These are phyloP conservation scores for Sylvia borin DNA, from an alignment of 2,797 vertebrate genomes.

Conservation along the genomic window DNA sequence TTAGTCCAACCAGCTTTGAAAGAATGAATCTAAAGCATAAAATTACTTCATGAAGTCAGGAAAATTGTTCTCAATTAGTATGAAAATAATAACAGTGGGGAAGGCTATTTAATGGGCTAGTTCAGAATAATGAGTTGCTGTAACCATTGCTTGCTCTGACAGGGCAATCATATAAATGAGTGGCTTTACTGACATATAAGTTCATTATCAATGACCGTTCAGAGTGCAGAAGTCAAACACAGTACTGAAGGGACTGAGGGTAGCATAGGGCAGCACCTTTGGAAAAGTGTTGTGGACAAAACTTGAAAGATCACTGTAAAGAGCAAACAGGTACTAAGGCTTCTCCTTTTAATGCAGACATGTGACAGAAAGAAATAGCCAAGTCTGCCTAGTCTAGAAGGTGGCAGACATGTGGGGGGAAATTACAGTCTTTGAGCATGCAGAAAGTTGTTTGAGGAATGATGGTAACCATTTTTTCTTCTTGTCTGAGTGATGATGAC, in stretches of 20 bases:
- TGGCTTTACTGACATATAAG: neutral
- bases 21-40: neutral
- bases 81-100: neutral
- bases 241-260: neutral
- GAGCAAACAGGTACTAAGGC: neutral
- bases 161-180: rapidly evolving
- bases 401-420: neutral
- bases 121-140: neutral
- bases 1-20: neutral
- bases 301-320: neutral
- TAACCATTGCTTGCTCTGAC: neutral
- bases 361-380: neutral
- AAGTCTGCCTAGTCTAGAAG: neutral
- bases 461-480: neutral
- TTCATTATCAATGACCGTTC: neutral
- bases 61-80: neutral
- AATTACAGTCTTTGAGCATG: neutral
- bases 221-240: neutral
- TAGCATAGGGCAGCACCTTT: neutral
- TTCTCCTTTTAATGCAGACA: neutral
- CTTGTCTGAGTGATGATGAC: neutral
- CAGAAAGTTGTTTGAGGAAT: neutral
- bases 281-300: neutral
- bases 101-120: neutral
- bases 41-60: neutral